Evolutionary conservation across 2,113 vertebrate species (phyloP), one percentile per base, ranked within the genome.

Genomic region (Arenaria interpres): DNA sequence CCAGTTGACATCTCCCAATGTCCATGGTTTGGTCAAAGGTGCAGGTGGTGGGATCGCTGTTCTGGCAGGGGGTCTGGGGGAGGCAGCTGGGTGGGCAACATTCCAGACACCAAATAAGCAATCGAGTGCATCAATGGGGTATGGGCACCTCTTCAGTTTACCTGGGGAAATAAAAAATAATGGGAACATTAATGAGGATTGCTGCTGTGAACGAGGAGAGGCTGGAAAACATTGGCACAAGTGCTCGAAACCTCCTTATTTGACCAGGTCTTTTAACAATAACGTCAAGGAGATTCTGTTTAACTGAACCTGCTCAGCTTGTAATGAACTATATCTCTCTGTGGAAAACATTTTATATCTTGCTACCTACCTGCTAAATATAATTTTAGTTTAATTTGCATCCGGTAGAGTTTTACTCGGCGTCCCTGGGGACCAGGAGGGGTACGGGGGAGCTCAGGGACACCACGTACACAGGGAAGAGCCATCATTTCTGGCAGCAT

Each of bases 381-480:
- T 4, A 33, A 13, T 48, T 79, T 27, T 20, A 33, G 45, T 16
- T 4, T 45, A 10, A 75, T 32, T 56, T 50, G 28, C 14, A 39
- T 32, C 56, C 7, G 9, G 12, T 7, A 10, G 45, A 41, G 19
- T 22, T 60, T 57, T 13, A 10, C 4, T 43, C 62, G 27, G 35
- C 4, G 2, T 24, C 19, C 13, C 8, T 41, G 60, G 62, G 45
- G 21, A 14, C 17, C 14, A 18, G 54, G 48, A 35, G n/a, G 39
- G n/a, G 3, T 25, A 4, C 0, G 3, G 39, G 14, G n/a, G 19
- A 39, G 54, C 41, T 14, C 33, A 9, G 50, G 32, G 53, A 21
- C 24, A 7, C 39, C 15, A 4, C 1, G 6, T 10, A 2, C 0
- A 0, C 22, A 23, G 59, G 23, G 37, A 35, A 17, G 15, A 59